phyloP scores from a whole-genome alignment of 2,888 invertebrate species.

The Yponomeuta sedellus region DNA sequence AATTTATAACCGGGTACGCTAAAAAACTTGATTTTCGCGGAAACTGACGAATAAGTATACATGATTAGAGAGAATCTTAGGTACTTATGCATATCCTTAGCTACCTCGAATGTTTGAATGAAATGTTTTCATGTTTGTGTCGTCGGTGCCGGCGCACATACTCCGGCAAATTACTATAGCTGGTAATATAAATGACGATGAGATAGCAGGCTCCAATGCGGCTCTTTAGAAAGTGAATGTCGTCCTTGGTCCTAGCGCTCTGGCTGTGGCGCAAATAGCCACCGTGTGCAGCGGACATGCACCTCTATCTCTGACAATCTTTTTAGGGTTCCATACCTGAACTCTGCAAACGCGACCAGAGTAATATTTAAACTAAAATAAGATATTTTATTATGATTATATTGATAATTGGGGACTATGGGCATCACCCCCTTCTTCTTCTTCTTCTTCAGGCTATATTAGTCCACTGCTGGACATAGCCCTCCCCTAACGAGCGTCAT shows the following conservation, averaged over 20 bases:
- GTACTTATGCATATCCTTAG: too few relatives aligned
- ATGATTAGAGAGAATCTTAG: background rate
- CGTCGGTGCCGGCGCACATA: background rate
- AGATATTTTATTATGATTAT: too few relatives aligned
- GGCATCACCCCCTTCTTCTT: too few relatives aligned
- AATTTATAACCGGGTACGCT: too few relatives aligned
- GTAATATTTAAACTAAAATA: too few relatives aligned
- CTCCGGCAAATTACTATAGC: background rate
- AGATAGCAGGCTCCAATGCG: conserved; percentile 3
- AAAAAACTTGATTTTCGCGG: background rate
- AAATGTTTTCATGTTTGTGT: background rate
- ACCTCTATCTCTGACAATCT: background rate
- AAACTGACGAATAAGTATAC: background rate
- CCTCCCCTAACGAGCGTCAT: too few relatives aligned
- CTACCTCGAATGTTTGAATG: background rate
- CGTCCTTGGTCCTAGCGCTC: conserved; percentile 5
- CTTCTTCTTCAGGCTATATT: too few relatives aligned
- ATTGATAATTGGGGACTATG: too few relatives aligned
- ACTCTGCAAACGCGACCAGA: too few relatives aligned
- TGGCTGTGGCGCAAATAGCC: background rate
- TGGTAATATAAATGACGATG: conserved; percentile 9
- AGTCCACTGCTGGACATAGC: too few relatives aligned
- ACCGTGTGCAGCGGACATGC: background rate
- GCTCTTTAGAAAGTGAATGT: conserved; percentile 10
- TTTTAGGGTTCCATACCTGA: background rate